These are phyloP conservation scores for Brienomyrus longianalis DNA, from an alignment of 2,113 vertebrate species.

Conservation along the genomic window DNA sequence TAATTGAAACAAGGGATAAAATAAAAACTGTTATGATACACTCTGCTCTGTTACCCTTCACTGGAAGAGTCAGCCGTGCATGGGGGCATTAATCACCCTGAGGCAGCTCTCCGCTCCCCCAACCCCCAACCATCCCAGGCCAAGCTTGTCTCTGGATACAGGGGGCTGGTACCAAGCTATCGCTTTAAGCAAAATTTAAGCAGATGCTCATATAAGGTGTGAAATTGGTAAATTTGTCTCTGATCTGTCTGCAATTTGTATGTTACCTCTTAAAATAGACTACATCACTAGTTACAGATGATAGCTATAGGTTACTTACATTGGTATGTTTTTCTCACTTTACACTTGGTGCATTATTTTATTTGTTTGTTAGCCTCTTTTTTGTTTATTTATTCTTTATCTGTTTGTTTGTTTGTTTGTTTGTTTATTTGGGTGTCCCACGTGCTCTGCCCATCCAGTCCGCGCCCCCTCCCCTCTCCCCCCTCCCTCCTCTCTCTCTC, in stretches of 20 bases:
- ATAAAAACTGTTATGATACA: not conserved
- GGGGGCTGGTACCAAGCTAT: not conserved
- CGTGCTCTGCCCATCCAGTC: not conserved
- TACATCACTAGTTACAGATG: not conserved
- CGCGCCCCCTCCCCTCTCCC: too few relatives aligned
- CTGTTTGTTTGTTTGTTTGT: not conserved
- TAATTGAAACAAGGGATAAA: not conserved
- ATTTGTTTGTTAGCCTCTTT: not conserved
- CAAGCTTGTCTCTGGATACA: not conserved
- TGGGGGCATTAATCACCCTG: not conserved
- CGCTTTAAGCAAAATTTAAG: not conserved
- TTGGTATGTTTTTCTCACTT: not conserved
- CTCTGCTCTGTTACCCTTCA: conserved; percentile 1
- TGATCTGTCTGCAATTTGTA: not conserved
- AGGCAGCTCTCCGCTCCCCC: not conserved
- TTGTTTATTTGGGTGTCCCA: not conserved
- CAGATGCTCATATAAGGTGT: not conserved
- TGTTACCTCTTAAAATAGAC: not conserved
- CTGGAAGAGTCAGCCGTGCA: not conserved
- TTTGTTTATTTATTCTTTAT: not conserved
- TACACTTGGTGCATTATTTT: not conserved
- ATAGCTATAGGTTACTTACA: not conserved
- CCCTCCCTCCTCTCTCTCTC: too few relatives aligned
- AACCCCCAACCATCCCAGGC: not conserved
- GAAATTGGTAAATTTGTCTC: not conserved